Evolutionary conservation across 64 coral and sea anemone genomes (phyloP), one percentile per base, ranked within the genome.

Genomic region (Trachythela sp.): DNA sequence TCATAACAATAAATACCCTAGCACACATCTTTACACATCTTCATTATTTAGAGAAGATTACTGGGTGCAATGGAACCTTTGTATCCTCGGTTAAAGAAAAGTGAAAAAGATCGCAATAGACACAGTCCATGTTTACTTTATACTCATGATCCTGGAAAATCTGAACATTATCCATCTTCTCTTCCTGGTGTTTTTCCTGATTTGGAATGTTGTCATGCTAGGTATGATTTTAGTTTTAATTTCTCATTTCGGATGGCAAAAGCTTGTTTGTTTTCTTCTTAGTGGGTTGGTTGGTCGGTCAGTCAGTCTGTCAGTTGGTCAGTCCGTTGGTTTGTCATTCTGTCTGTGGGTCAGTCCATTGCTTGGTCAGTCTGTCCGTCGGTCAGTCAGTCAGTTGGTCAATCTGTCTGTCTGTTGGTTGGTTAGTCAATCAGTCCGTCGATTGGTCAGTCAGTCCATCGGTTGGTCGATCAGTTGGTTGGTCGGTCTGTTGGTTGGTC

Each of bases 41-140:
- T n/a, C n/a, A 86, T 9, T 90, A 27, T 8, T 17, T 84, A 97
- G 95, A 84, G 92, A 90, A 91, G 90, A 51, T 85, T 99, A 22
- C 54, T 99, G 7, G 89, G 84, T 89, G 96, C 96, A 17, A 99
- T 99, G 89, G 84, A 54, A 51, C 93, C 96, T 15, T 48, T 99
- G 84, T 95, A 99, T 84, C 31, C 91, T 18, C 90, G 93, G 27
- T 76, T 99, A 30, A 95, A 86, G 2, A 85, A 89, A 13, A 91
- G 92, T 43, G 96, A 99, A 84, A 80, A 84, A 24, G 13, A 31
- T 18, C 91, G 96, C 10, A 99, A 99, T 60, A 99, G 83, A 52
- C 96, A 99, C 84, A 88, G 93, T 36, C 86, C 96, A 43, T 92
- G 80, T 86, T 50, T 75, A 1, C 50, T 99, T 11, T 99, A 99